Conservation (phyloP, 1,140 invertebrate species). For the Hydropsyche tenuis region DNA sequence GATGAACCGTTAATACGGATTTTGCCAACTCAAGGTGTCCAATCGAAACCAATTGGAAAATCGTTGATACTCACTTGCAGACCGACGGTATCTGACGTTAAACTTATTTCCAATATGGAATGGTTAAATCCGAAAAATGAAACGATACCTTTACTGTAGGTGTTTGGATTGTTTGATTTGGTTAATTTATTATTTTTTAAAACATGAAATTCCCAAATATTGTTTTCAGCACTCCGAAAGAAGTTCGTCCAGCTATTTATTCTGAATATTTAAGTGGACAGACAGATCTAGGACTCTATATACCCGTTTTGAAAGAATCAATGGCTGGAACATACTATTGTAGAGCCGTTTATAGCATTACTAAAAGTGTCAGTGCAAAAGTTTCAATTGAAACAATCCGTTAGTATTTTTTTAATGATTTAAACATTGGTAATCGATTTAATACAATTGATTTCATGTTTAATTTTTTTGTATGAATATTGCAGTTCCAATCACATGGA, state of each 20-base stretch:
- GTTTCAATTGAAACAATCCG: conserved; percentile 78
- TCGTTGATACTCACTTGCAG: conserved; percentile 75
- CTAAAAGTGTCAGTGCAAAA: conserved; percentile 67
- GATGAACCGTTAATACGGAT: conserved; percentile 66
- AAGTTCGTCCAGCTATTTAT: conserved; percentile 64
- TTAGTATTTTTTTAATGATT: conserved; percentile 58
- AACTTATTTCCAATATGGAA: conserved; percentile 70
- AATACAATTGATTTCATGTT: conserved; percentile 40
- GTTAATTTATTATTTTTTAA: too few relatives aligned
- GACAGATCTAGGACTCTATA: conserved; percentile 71
- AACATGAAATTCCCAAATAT: too few relatives aligned
- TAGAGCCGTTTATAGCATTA: conserved; percentile 76
- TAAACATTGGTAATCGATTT: conserved; percentile 22
- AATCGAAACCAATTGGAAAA: conserved; percentile 73
- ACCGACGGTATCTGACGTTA: conserved; percentile 66
- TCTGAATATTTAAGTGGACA: conserved; percentile 68
- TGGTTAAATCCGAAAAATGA: conserved; percentile 74
- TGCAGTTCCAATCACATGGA: conserved; percentile 83
- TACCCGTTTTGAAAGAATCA: conserved; percentile 74
- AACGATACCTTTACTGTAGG: conserved; percentile 67
- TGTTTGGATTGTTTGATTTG: conserved; percentile 21
- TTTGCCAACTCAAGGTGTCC: conserved; percentile 67
- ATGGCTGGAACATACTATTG: conserved; percentile 86
- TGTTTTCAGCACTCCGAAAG: conserved; percentile 8
- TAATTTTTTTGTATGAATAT: conserved; percentile 51